Conservation (phyloP, 2,888 invertebrate species). For the Asteroscopus sphinx region DNA sequence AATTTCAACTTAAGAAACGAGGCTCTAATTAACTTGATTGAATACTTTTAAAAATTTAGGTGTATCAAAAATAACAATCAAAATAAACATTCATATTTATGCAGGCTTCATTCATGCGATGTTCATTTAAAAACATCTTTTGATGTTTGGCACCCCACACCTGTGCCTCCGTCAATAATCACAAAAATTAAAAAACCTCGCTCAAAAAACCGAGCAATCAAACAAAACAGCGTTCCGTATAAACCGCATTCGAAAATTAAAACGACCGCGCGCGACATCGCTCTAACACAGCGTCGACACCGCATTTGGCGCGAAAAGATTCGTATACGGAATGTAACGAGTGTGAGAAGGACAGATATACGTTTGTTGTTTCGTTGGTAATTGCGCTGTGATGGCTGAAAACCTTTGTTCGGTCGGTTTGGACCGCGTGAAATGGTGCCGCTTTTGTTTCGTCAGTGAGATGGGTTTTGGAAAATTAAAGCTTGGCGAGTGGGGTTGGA, state of each 20-base stretch:
- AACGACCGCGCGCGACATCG: constrained; percentile 82
- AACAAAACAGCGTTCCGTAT: constrained; percentile 79
- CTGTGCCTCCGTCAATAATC: constrained; percentile 54
- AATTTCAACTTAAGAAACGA: no score
- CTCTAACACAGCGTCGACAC: constrained; percentile 72
- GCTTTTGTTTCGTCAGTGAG: constrained; percentile 81
- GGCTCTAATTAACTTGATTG: no score
- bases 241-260: constrained; percentile 88
- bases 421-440: constrained; percentile 86
- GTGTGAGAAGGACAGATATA: constrained; percentile 72
- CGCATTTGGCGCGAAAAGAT: constrained; percentile 77
- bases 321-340: constrained; percentile 47
- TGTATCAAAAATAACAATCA: neutral
- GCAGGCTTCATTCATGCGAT: constrained; percentile 31
- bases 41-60: no score
- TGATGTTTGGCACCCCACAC: constrained; percentile 49
- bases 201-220: constrained; percentile 72
- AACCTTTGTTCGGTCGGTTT: constrained; percentile 86
- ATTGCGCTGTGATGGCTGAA: constrained; percentile 77
- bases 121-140: constrained; percentile 52
- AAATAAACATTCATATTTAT: constrained; percentile 32
- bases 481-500: constrained; percentile 75
- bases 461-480: constrained; percentile 87
- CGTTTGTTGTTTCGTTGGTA: constrained; percentile 74
- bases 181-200: constrained; percentile 39